Base-by-base conservation (phyloP, 2,113 vertebrate genomes). In the Myiagra hebetior region DNA sequence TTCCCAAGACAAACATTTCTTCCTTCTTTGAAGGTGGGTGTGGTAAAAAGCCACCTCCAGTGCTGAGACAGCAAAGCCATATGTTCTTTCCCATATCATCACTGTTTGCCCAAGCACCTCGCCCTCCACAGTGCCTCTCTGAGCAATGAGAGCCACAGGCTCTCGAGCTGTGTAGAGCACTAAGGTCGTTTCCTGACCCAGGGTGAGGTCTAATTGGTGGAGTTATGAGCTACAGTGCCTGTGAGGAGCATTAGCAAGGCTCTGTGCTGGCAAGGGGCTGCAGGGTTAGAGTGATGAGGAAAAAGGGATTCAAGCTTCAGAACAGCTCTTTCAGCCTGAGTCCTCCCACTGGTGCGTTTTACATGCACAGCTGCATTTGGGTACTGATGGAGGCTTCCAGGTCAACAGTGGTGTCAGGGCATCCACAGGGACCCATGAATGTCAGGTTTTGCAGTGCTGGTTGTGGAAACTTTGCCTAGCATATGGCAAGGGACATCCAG, bases 1-100 rank as follows among this genome's bases (percentile, higher is more conserved):
- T 94, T 94, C 84, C 41, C 69, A 94, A 87, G 60, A 68, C 60
- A 82, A 95, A 91, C 30, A 82, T 67, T 94, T 74, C 84, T 17
- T 7, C 47, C 56, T n/a, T 33, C 72, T 80, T 50, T 89, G 81
- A 64, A 73, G 37, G 62, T 0, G 5, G 84, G 74, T 79, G 91
- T 76, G 85, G 89, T 78, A 73, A 91, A 73, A 95, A 75, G 62
- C 69, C 81, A 91, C 74, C 89, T 82, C 62, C 89, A 82, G 49
- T 65, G 91, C 93, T 96, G 91, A 96, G 67, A 33, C 78, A 96
- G 91, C 81, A 91, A 62, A 85, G 41, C 63, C 41, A 22, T 11
- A 57, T 0, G 1, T 82, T 78, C 44, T 60, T 57, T 55, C 35
- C 56, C 4, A 2, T 88, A 68, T 75, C 69, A 17, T 44, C 83